Base-by-base conservation (phyloP, 2,888 invertebrate genomes). In the Mimachlamys varia region DNA sequence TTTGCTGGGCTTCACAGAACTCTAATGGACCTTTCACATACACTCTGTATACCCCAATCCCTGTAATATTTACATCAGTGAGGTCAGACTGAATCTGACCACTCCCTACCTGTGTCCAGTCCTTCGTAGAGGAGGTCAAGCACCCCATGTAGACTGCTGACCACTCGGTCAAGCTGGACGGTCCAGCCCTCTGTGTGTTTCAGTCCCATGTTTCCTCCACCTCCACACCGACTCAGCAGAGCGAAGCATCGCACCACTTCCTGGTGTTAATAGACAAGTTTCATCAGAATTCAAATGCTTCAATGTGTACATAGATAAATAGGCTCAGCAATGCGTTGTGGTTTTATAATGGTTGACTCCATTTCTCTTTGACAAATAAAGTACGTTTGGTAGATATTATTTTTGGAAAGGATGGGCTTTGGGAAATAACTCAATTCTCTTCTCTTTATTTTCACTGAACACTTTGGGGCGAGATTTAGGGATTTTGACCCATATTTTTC, bases 141-240 rank as follows among this genome's bases (percentile, higher is more conserved):
- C 17, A 92, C 91, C 13, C 88, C 53, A 27, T 92, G 90, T 1
- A 95, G 91, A 90, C 93, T 92, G 1, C 91, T 92, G 15, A 94
- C 37, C 15, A 94, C 89, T 53, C 91, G 92, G 13, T 91, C 89
- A 90, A 91, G 93, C 90, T 93, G 93, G 27, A 91, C 89, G 4
- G 89, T 89, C 95, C 95, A 95, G 37, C 92, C 93, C 44, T 95
- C 94, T 87, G 93, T 92, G 88, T 95, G 92, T 55, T 94, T 94
- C 22, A 93, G 92, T 3, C 94, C 93, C 50, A 92, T 91, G 89
- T 93, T 93, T 10, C 95, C 94, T 22, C 95, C 93, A 13, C 94
- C 93, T 5, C 95, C 94, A 93, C 95, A 95, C 58, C 92, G 89
- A 27, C 94, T 92, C 49, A 95, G 89, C 88, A 93, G 87, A 12